These are phyloP conservation scores for Pedionomus torquatus DNA, from an alignment of 2,113 vertebrate genomes.

Conservation along the genomic window DNA sequence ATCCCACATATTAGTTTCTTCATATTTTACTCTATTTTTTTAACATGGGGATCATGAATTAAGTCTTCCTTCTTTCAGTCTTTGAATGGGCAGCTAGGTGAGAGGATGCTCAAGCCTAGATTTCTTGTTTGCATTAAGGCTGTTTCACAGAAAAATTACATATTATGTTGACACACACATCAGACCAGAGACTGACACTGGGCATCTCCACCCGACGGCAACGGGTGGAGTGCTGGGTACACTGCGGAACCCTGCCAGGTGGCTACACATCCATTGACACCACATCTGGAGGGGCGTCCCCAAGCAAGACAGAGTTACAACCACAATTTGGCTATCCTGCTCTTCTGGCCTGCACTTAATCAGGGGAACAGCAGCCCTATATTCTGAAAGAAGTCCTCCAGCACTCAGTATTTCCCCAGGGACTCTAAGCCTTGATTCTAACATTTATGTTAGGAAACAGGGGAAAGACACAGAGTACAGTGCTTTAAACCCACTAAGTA, in stretches of 20 bases:
- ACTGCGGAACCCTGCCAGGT: not conserved
- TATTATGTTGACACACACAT: not conserved
- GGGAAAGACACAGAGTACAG: not conserved
- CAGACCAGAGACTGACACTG: not conserved
- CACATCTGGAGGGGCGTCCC: not conserved
- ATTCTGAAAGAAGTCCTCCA: not conserved
- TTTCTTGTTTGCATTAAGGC: not conserved
- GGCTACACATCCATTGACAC: not conserved
- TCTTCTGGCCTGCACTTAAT: not conserved
- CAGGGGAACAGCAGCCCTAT: not conserved
- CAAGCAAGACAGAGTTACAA: not conserved
- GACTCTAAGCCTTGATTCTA: not conserved
- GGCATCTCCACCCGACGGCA: not conserved
- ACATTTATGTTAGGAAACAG: not conserved
- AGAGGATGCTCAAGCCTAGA: not conserved
- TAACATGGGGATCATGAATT: not conserved
- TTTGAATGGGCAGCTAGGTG: not conserved
- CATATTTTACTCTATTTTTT: not conserved
- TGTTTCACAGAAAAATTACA: not conserved
- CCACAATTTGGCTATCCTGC: not conserved
- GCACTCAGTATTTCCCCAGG: not conserved
- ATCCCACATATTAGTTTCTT: not conserved
- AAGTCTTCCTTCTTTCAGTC: not conserved
- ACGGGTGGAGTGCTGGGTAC: not conserved
- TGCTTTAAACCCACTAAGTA: not conserved